These are phyloP conservation scores for Eclectus roratus DNA, from an alignment of 2,113 vertebrate species.

Conservation along the genomic window DNA sequence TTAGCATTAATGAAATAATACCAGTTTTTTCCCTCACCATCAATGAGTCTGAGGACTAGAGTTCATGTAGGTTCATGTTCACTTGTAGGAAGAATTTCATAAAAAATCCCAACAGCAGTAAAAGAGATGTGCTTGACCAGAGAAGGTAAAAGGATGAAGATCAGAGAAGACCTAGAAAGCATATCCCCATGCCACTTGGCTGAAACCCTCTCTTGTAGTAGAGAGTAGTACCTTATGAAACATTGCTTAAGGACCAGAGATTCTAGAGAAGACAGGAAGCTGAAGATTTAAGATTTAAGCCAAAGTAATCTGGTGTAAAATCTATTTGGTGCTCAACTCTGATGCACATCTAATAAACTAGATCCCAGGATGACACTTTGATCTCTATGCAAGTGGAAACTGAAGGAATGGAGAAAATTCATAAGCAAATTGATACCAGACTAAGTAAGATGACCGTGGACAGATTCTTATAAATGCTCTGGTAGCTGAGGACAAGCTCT, in stretches of 20 bases:
- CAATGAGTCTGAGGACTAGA: background rate
- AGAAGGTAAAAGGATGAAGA: background rate
- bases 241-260: background rate
- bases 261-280: background rate
- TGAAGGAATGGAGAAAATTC: background rate
- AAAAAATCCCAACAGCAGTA: background rate
- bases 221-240: background rate
- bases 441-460: background rate
- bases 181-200: background rate
- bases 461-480: background rate
- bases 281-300: background rate
- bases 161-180: background rate
- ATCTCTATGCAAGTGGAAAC: background rate
- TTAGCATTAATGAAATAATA: background rate
- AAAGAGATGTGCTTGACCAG: background rate
- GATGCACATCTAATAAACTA: background rate
- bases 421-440: background rate
- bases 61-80: background rate
- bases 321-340: background rate
- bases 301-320: background rate
- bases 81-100: background rate
- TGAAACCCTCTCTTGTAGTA: background rate
- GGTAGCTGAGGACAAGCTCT: background rate
- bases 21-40: background rate
- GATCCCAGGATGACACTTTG: background rate